Conservation (phyloP, 2,113 vertebrate species). For the Malurus melanocephalus region DNA sequence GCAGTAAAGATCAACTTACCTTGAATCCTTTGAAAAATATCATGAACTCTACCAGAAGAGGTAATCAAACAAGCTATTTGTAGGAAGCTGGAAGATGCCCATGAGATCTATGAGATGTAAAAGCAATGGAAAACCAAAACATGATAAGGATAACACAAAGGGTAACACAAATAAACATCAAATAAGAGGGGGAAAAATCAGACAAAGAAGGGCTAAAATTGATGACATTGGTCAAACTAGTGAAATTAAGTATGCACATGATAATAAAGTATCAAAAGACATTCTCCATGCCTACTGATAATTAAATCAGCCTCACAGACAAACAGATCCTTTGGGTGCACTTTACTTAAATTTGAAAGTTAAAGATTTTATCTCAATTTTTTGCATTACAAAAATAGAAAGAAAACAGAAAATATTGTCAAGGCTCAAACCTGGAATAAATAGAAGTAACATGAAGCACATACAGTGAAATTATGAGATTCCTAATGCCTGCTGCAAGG, state of each 20-base stretch:
- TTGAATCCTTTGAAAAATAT: slow-evolving; percentile 7
- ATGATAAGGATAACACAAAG: not conserved
- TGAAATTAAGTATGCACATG: not conserved
- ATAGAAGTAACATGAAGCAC: not conserved
- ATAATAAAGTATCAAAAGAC: not conserved
- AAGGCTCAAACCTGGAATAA: not conserved
- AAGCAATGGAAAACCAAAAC: not conserved
- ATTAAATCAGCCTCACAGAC: not conserved
- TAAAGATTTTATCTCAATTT: not conserved
- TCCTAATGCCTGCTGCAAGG: not conserved
- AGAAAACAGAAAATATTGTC: not conserved
- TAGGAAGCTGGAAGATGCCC: not conserved
- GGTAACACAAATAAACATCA: not conserved
- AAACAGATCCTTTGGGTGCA: fast-evolving
- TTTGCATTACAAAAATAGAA: not conserved
- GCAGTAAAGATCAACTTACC: not conserved
- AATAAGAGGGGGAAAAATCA: not conserved
- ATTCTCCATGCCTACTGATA: not conserved
- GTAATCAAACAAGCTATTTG: not conserved
- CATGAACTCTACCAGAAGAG: not conserved
- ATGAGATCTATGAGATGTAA: not conserved
- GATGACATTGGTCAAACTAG: not conserved
- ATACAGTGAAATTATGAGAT: not conserved
- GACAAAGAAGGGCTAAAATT: not conserved
- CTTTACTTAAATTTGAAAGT: not conserved